Evolutionary conservation across 2,797 vertebrate species (phyloP).

Genomic region (Characodon lateralis): DNA sequence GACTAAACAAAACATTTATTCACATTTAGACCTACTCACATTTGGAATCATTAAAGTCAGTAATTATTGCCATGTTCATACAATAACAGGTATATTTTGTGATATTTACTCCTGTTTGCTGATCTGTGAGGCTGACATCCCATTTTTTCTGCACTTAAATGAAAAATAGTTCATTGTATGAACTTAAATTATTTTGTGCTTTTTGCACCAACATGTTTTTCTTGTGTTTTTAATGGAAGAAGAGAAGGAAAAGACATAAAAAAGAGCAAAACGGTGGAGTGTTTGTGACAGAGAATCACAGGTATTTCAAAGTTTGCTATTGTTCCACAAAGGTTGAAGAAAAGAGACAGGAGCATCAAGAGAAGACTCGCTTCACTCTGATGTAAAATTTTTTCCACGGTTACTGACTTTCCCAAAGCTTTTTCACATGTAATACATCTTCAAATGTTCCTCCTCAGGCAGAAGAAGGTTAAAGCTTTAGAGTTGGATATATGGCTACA

Average conservation of each 20-base stretch:
- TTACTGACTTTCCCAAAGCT: slow-evolving; percentile 2
- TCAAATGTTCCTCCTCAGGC: background rate
- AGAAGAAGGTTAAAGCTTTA: background rate
- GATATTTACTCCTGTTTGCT: background rate
- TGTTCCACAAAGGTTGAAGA: slow-evolving; percentile 7
- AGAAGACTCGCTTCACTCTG: slow-evolving; percentile 2
- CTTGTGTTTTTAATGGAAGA: background rate
- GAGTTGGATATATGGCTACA: background rate
- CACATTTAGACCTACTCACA: background rate
- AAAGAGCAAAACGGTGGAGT: slow-evolving; percentile 3
- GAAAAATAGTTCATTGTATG: background rate
- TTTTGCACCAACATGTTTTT: slow-evolving; percentile 1
- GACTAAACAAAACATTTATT: background rate
- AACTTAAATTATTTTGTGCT: background rate
- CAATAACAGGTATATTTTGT: background rate
- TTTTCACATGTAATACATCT: background rate
- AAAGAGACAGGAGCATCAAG: background rate
- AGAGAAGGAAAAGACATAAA: background rate
- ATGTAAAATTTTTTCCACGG: slow-evolving; percentile 1
- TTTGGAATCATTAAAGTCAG: background rate
- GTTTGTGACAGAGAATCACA: slow-evolving; percentile 16
- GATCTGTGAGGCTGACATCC: background rate
- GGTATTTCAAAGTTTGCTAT: slow-evolving; percentile 9
- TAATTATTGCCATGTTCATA: background rate
- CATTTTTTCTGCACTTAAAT: background rate